Evolutionary conservation across 2,888 invertebrate genomes (phyloP), one percentile per base, ranked within the genome.

Genomic region (Protula sp.): DNA sequence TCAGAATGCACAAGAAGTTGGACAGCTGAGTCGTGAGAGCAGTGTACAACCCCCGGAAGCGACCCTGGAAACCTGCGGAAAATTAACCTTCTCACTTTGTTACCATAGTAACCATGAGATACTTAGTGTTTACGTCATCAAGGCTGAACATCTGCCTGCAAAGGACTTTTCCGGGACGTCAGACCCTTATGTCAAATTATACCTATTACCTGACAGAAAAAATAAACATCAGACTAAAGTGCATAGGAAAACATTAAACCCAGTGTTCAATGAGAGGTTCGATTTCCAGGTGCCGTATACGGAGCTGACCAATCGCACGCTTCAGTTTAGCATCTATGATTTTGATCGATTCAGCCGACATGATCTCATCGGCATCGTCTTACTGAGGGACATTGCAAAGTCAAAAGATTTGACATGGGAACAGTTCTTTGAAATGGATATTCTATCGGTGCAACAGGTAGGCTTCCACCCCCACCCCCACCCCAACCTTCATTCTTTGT

Each of bases 271-370:
- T 75, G 91, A 91, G 79, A 89, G 88, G 3, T 92, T 92, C 77
- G 85, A 89, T 55, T 92, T 92, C 82, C 89, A 89, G 70, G 89
- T 91, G 0, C 84, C 87, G 0, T 89, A 89, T 74, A 88, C 89
- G 58, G 89, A 90, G 66, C 83, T 92, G 4, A 84, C 87, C 0
- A 87, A 88, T 65, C 85, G 90, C 55, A 89, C 88, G 75, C 84
- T 92, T 0, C 90, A 91, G 82, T 91, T 92, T 81, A 90, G 90
- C 2, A 88, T 92, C 4, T 92, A 91, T 78, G 91, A 92, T 81
- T 92, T 92, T 81, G 92, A 92, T 78, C 86, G 92, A 55, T 92
- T 92, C 84, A 91, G 91, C 30, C 85, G 91, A 1, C 91, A 92
- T 75, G 91, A 91, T 77, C 85, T 92, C 63, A 91, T 92, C 68